Evolutionary conservation across 2,888 invertebrate genomes (phyloP), one percentile per base, ranked within the genome.

Genomic region (Caenorhabditis plicata): DNA sequence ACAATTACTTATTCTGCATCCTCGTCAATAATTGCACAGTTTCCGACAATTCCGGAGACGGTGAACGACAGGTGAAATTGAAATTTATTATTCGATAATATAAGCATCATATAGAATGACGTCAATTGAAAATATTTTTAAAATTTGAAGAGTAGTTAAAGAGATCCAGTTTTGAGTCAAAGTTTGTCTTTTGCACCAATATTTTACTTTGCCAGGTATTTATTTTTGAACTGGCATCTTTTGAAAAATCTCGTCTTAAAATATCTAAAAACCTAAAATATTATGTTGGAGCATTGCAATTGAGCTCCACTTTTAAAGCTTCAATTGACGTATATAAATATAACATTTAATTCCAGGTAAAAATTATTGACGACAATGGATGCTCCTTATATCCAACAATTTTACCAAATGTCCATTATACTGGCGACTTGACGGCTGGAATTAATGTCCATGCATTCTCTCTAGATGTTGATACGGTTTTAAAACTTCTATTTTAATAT

Each of bases 331-430:
- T n/a, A n/a, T n/a, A n/a, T n/a, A n/a, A n/a, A n/a, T n/a, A n/a
- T n/a, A n/a, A n/a, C n/a, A n/a, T n/a, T n/a, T n/a, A n/a, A 19
- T 41, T 52, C 23, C 33, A 66, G 55, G 68, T 78, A 8, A 68
- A 73, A 51, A 80, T 80, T 22, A 71, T 80, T 36, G 80, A 80
- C 56, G 74, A 78, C 36, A 69, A 78, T 36, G 80, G 80, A 1
- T 80, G 80, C 55, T 68, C 74, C 9, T 44, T 70, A 19, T 79
- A 65, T 36, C 78, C 80, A 2, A 61, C 64, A 4, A 61, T 79
- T 20, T 43, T 80, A 7, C 80, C 80, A 2, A 63, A 79, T 49
- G 64, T 80, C 4, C 41, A 54, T 5, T 80, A 80, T 44, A 20
- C 35, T 26, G 62, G 54, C 19, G 79, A 79, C 51, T 54, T 80